phyloP scores from a whole-genome alignment of 2,888 invertebrate genomes.

The Heliconius aoede region DNA sequence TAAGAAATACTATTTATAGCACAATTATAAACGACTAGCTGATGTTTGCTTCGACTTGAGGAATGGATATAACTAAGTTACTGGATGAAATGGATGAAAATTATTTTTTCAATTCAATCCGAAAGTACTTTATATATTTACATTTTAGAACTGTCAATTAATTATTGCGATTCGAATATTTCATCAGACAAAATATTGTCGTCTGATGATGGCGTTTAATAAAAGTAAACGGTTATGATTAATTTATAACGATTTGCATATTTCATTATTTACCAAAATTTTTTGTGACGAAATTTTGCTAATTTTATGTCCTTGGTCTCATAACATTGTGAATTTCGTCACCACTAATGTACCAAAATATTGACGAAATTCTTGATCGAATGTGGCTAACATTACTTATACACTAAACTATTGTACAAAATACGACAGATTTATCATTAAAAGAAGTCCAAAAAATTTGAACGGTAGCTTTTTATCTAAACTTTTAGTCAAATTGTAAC shows the following conservation, averaged over 20 bases:
- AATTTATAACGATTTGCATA: constrained; percentile 26
- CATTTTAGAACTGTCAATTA: background rate
- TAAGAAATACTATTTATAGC: no score
- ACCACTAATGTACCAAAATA: background rate
- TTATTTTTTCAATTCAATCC: no score
- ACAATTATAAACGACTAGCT: no score
- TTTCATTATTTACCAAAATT: constrained; percentile 4
- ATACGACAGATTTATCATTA: background rate
- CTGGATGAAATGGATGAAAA: no score
- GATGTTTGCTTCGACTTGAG: no score
- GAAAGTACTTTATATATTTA: no score
- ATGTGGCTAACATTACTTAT: background rate
- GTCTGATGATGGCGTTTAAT: no score
- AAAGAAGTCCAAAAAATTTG: background rate
- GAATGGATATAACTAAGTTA: no score
- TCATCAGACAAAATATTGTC: no score
- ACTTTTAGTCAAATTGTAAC: background rate
- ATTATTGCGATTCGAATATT: background rate
- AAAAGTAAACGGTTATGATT: constrained; percentile 20
- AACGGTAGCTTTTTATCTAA: background rate
- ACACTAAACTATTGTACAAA: background rate
- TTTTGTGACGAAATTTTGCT: constrained; percentile 8
- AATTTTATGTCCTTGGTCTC: constrained; percentile 1
- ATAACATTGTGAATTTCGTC: background rate
- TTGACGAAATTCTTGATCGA: background rate